phyloP scores from a whole-genome alignment of 2,113 vertebrate species.

The Trinectes maculatus region DNA sequence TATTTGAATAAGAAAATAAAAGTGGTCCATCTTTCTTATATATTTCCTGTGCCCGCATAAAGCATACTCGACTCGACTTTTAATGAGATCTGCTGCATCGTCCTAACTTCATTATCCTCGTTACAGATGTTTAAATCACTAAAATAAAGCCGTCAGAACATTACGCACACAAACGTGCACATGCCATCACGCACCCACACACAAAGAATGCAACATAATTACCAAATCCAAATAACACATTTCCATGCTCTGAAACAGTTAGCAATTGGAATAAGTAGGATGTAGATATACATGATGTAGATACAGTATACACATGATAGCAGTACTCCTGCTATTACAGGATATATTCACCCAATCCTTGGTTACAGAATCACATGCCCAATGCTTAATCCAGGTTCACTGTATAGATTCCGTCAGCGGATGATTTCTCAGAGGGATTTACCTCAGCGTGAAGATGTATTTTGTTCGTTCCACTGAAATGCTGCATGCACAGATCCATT shows the following conservation, averaged over 20 bases:
- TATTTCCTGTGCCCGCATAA: neutral
- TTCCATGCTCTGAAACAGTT: neutral
- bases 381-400: conserved; percentile 8
- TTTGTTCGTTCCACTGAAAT: conserved; percentile 40
- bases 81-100: conserved; percentile 22
- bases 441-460: conserved; percentile 44
- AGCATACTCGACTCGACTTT: neutral
- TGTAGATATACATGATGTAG: too few species aligned
- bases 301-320: too few species aligned
- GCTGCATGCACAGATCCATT: conserved; percentile 12
- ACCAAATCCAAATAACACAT: conserved; percentile 19
- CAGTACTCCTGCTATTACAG: neutral
- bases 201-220: neutral
- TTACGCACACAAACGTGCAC: neutral
- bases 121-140: conserved; percentile 21
- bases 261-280: neutral
- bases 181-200: neutral
- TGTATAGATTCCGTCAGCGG: neutral
- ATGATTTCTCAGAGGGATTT: conserved; percentile 35
- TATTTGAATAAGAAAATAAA: neutral
- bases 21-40: conserved; percentile 8
- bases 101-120: conserved; percentile 15
- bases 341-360: neutral
- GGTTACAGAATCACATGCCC: neutral
- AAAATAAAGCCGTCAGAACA: conserved; percentile 21